phyloP scores from a whole-genome alignment of 2,113 vertebrate genomes.

The Podarcis raffonei region DNA sequence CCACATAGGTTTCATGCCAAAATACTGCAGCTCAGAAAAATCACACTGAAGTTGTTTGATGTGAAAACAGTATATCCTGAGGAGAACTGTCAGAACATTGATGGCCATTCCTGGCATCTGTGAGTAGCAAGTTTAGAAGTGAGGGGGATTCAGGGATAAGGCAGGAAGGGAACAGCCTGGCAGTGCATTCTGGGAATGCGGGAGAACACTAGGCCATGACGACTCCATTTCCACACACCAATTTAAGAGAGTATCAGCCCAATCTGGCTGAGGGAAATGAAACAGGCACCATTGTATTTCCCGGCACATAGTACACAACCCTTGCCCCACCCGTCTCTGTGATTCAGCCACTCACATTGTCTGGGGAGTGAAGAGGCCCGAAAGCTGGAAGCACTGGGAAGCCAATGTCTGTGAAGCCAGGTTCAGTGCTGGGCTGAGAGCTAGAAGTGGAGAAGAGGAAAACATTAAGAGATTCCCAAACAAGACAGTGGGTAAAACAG shows the following conservation, averaged over 20 bases:
- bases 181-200: too few relatives aligned
- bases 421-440: conserved; percentile 64
- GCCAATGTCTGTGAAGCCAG: conserved; percentile 56
- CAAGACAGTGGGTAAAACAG: not conserved
- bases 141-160: not conserved
- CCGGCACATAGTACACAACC: rapidly evolving
- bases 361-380: conserved; percentile 61
- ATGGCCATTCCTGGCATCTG: not conserved
- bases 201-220: not conserved
- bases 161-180: not conserved
- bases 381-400: conserved; percentile 65
- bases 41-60: too few relatives aligned
- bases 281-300: not conserved
- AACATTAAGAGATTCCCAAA: not conserved
- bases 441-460: conserved; percentile 25
- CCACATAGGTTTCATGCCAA: not conserved
- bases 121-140: not conserved
- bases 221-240: not conserved
- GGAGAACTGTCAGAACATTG: not conserved
- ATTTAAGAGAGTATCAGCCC: not conserved
- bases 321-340: too few relatives aligned
- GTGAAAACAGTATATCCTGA: not conserved
- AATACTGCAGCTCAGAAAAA: not conserved
- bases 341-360: conserved; percentile 53
- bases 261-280: not conserved